Evolutionary conservation across 2,888 invertebrate genomes (phyloP), one percentile per base, ranked within the genome.

Genomic region (Blastobasis adustella): DNA sequence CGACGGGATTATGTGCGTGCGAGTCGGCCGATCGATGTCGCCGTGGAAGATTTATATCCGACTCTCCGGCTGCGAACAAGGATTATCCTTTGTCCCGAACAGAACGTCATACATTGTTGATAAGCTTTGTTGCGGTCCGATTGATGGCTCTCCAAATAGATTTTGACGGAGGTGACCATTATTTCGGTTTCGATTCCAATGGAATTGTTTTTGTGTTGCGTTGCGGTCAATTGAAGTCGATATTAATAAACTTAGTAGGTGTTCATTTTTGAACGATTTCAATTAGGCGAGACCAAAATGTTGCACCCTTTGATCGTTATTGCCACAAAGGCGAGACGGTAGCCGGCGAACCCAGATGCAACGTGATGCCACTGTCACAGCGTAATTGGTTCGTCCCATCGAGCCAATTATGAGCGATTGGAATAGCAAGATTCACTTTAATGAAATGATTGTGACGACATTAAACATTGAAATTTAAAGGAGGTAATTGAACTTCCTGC

Each of bases 401-500:
- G 69, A 65, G 63, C 70, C 75, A 79, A 82, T 84, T 79, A 79
- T 71, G 69, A 67, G 57, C 69, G 75, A 82, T 81, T 81, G 79
- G 75, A 82, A 76, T 69, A 74, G 73, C 73, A 79, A 82, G 77
- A 81, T 79, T 80, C 76, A 69, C 72, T 74, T 82, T 80, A 82
- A 88, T 86, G 81, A 85, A 86, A 87, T 85, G 84, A 88, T 87
- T 87, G 83, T 82, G 79, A 80, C 78, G 81, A 82, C 82, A 80
- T 82, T 79, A 79, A 79, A 76, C 72, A 80, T 81, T 83, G 78
- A 78, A 79, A 81, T 78, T 79, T 79, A 82, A 86, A 82, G 82
- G 79, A 82, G 79, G 80, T 86, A 87, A 88, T 88, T 87, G 87
- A 87, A 87, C 83, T 81, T 88, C 87, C 87, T 87, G 87, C 67